Conservation (phyloP, 2,113 vertebrate genomes). For the Xiphophorus maculatus region DNA sequence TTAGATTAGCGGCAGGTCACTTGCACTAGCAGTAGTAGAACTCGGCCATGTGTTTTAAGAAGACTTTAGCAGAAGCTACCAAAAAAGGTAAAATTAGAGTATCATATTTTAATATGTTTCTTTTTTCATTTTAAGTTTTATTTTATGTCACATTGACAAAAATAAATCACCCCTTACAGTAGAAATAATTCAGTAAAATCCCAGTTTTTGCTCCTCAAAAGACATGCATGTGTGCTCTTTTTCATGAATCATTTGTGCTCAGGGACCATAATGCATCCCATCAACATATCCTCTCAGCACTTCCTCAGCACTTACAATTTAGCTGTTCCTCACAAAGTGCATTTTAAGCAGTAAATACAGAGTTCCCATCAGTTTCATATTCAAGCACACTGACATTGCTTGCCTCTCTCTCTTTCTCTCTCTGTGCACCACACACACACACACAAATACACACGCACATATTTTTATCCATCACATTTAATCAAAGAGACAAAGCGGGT, state of each 20-base stretch:
- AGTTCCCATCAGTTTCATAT: conserved; percentile 36
- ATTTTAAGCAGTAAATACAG: conserved; percentile 60
- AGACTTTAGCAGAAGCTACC: conserved; percentile 13
- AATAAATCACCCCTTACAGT: conserved; percentile 11
- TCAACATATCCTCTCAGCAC: conserved; percentile 63
- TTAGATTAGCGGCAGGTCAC: neutral
- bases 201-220: conserved; percentile 59
- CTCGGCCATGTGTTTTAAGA: conserved; percentile 6
- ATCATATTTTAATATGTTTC: conserved; percentile 1
- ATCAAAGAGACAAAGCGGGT: conserved; percentile 70
- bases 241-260: conserved; percentile 74
- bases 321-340: conserved; percentile 62
- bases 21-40: neutral
- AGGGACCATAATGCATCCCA: conserved; percentile 65
- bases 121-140: conserved; percentile 15
- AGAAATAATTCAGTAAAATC: conserved; percentile 72
- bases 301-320: conserved; percentile 56
- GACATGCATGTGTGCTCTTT: conserved; percentile 56
- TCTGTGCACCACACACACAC: conserved; percentile 7
- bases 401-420: conserved; percentile 24
- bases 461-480: conserved; percentile 53
- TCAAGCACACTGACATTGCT: conserved; percentile 36
- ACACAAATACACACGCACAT: conserved; percentile 7
- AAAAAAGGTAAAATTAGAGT: conserved; percentile 1
- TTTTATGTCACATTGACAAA: conserved; percentile 8